Evolutionary conservation across 2,113 vertebrate genomes (phyloP).

Genomic region (Chaenogobius annularis): DNA sequence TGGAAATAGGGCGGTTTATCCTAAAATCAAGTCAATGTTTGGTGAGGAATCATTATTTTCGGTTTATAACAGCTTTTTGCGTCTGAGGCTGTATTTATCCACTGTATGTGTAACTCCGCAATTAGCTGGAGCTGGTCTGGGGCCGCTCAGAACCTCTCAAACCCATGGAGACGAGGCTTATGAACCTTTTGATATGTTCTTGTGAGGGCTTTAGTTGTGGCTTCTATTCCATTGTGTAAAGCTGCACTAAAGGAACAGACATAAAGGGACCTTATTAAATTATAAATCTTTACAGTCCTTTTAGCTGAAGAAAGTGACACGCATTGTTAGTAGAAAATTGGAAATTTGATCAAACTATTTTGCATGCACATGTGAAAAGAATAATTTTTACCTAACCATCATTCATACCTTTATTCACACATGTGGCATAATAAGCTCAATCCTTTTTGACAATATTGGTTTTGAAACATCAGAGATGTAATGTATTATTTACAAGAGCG

Average conservation of each 20-base stretch:
- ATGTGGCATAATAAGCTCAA: not conserved
- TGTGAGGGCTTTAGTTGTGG: not conserved
- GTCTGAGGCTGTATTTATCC: too few relatives aligned
- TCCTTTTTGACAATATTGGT: not conserved
- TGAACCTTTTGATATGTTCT: not conserved
- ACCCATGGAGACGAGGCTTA: not conserved
- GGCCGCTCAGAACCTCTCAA: too few relatives aligned
- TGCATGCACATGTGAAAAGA: not conserved
- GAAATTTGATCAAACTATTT: not conserved
- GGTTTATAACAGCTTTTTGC: too few relatives aligned
- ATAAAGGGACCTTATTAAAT: conserved; percentile 1
- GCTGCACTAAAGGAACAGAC: not conserved
- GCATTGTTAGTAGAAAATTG: not conserved
- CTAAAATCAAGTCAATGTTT: too few relatives aligned
- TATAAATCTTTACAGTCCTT: not conserved
- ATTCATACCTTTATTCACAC: not conserved
- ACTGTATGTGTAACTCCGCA: too few relatives aligned
- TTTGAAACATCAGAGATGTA: too few relatives aligned
- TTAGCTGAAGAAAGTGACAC: not conserved
- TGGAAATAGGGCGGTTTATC: too few relatives aligned
- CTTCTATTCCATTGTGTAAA: not conserved
- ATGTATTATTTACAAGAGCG: not conserved
- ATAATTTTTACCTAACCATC: not conserved
- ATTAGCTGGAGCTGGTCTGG: too few relatives aligned
- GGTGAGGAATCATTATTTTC: too few relatives aligned